Percentiles rank a stretch among this genome's conserved stretches.
These are phyloP conservation scores for Paedocypris micromegethes DNA, from an alignment of 2,797 vertebrate genomes.

Conservation along the genomic window DNA sequence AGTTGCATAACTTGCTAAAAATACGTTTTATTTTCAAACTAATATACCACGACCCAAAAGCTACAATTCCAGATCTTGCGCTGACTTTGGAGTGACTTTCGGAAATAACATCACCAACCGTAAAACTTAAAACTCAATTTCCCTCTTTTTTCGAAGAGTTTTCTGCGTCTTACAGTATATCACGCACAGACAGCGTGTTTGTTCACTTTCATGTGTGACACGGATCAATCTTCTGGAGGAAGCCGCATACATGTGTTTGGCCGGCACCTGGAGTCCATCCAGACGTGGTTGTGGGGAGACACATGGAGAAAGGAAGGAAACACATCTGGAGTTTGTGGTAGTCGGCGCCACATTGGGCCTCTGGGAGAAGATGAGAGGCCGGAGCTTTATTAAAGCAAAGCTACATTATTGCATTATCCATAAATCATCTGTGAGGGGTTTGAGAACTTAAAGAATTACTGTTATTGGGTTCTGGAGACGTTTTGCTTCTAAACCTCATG, in stretches of 20 bases:
- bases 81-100: too few species aligned
- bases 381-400: conserved; percentile 4
- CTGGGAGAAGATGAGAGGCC: conserved; percentile 10
- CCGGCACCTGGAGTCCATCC: conserved; percentile 30
- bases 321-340: conserved; percentile 36
- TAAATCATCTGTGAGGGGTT: conserved; percentile 15
- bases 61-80: too few species aligned
- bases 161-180: too few species aligned
- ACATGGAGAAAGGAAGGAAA: conserved; percentile 7
- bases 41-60: neutral
- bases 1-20: conserved; percentile 25
- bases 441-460: too few species aligned
- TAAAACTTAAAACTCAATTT: too few species aligned
- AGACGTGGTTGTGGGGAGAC: conserved; percentile 16
- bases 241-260: conserved; percentile 25
- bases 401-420: conserved; percentile 25
- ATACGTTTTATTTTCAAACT: conserved; percentile 9
- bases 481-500: too few species aligned
- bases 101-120: too few species aligned
- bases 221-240: conserved; percentile 5
- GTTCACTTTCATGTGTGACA: conserved; percentile 5
- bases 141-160: too few species aligned
- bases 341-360: conserved; percentile 26
- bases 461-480: too few species aligned
- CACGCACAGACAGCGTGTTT: neutral